These are phyloP conservation scores for Sandelia bainsii DNA, from an alignment of 2,797 vertebrate species.

Conservation along the genomic window DNA sequence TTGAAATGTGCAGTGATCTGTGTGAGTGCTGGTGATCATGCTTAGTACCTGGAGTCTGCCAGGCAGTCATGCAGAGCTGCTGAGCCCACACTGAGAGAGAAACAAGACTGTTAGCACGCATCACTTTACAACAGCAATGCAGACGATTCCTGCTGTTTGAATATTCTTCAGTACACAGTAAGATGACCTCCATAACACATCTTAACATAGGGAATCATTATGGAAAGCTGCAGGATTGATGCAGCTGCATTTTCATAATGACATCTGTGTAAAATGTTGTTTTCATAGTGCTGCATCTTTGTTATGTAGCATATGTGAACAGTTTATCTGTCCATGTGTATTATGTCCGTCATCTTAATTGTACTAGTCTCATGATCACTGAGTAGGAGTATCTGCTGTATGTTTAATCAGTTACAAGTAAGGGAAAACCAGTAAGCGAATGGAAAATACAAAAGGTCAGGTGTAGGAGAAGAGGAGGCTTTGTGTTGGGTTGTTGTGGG, in stretches of 20 bases:
- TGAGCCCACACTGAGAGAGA: constrained; percentile 76
- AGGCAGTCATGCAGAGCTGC: constrained; percentile 66
- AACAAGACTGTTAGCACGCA: constrained; percentile 58
- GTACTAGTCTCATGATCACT: constrained; percentile 5
- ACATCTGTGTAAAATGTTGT: too few species aligned
- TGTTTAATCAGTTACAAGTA: background rate
- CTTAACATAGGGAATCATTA: background rate
- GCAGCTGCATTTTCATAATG: too few species aligned
- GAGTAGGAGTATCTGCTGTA: background rate
- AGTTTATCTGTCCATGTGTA: too few species aligned
- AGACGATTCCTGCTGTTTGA: background rate
- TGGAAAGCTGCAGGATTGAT: too few species aligned
- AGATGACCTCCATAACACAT: constrained; percentile 8
- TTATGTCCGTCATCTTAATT: background rate
- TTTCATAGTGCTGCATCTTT: too few species aligned
- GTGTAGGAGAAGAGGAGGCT: background rate
- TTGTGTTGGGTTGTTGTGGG: background rate
- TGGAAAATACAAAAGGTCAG: background rate
- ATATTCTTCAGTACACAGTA: background rate
- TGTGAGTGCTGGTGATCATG: background rate
- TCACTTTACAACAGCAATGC: background rate
- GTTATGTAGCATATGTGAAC: too few species aligned
- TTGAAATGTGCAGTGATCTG: background rate
- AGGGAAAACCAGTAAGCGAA: background rate
- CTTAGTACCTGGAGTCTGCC: constrained; percentile 64